phyloP scores from a whole-genome alignment of 2,888 invertebrate species.

The Adineta ricciae region DNA sequence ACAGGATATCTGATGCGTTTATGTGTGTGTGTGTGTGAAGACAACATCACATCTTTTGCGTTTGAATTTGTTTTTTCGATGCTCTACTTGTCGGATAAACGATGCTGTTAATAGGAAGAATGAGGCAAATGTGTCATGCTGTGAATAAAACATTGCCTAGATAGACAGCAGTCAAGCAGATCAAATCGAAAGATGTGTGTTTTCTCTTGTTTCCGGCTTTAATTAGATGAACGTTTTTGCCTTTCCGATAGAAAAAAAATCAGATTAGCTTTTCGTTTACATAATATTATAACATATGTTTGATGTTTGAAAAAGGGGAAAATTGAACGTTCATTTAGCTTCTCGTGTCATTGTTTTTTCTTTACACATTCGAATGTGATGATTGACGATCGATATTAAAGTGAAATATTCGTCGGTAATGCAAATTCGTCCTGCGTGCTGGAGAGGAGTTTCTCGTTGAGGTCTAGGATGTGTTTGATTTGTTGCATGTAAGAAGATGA shows the following conservation, averaged over 20 bases:
- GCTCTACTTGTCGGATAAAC: neutral
- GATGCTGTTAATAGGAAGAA: constrained; percentile 13
- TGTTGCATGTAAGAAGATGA: neutral
- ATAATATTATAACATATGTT: neutral
- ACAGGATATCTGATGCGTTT: neutral
- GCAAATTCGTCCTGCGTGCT: neutral
- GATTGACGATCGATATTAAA: no score
- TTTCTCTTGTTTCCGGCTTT: neutral
- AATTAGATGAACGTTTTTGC: neutral
- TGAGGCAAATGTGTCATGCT: neutral
- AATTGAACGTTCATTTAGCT: neutral
- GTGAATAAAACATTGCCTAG: neutral
- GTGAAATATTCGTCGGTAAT: no score
- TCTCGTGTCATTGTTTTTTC: neutral
- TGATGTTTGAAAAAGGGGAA: neutral
- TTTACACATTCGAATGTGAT: neutral
- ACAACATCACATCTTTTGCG: neutral
- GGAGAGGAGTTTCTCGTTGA: neutral
- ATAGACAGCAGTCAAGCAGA: neutral
- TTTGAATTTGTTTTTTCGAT: neutral
- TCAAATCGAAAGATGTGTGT: neutral
- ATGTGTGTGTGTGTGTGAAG: neutral
- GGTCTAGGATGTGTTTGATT: neutral
- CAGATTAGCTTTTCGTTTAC: neutral
- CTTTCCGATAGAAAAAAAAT: neutral